Evolutionary conservation across 2,888 invertebrate genomes (phyloP), one percentile per base, ranked within the genome.

Genomic region (Amphipyra tragopoginis): DNA sequence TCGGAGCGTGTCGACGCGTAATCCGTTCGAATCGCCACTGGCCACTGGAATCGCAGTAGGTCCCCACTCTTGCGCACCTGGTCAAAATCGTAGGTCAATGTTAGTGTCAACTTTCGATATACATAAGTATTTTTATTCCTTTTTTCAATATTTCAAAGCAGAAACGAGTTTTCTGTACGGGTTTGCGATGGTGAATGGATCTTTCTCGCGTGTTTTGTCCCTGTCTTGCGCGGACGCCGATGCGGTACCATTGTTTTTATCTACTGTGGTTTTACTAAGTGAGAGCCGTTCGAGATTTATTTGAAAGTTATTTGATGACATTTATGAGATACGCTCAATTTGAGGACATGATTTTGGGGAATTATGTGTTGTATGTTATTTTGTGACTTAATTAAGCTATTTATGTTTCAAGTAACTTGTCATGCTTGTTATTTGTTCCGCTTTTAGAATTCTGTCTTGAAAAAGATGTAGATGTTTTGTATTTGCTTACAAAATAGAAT

Each of bases 161-260:
- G 65, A 70, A 72, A 85, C 86, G 84, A 79, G 86, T 81, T 81
- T 80, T 76, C 83, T 55, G 77, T 70, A 60, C 67, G 86, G 82
- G 80, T 81, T 84, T 82, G 83, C 82, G 73, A 79, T 78, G 81
- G 88, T 84, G 90, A 90, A 89, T 88, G 89, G 81, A 75, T 80
- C 67, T 75, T 75, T 66, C 72, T 72, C 68, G 76, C 59, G 75
- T 79, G 76, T 77, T 67, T 65, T 79, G 83, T 86, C 80, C 50
- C 80, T 87, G 80, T 86, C 82, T 77, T 79, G 84, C 86, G 87
- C 82, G 45, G 11, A 82, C 84, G 88, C 79, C 55, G 61, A 48
- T 33, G 68, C 58, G 77, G 57, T 87, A 87, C 83, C 68, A 79
- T 73, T 68, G 75, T 75, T 66, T n/a, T n/a, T n/a, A n/a, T n/a